Percentiles rank a stretch among this genome's conserved stretches.
Evolutionary conservation across 2,113 vertebrate species (phyloP).

Genomic region (Vireo altiloquus): DNA sequence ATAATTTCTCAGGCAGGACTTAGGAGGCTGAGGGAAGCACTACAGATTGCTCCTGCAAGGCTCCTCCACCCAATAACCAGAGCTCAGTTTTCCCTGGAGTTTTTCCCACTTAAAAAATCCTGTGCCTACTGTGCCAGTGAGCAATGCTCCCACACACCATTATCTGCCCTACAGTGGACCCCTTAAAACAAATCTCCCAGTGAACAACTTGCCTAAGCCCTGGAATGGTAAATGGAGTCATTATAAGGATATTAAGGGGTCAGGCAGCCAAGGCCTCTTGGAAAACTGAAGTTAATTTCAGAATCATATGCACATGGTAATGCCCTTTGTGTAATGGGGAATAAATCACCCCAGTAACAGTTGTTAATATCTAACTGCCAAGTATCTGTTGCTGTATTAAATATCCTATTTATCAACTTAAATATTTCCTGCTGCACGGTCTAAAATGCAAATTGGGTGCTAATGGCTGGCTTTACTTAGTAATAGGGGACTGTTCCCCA

Average conservation of each 20-base stretch:
- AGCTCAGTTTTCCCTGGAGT: background rate
- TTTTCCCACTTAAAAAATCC: background rate
- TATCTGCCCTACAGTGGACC: slow-evolving; percentile 65
- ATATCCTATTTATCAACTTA: slow-evolving; percentile 96
- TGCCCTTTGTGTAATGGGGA: slow-evolving; percentile 88
- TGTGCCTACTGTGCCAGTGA: background rate
- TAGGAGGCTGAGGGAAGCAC: background rate
- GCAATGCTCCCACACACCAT: slow-evolving; percentile 16
- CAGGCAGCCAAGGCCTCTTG: slow-evolving; percentile 88
- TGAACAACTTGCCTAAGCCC: slow-evolving; percentile 81
- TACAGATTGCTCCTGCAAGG: accelerated
- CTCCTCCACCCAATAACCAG: background rate
- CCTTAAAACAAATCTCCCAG: slow-evolving; percentile 58
- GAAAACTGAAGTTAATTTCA: slow-evolving; percentile 98
- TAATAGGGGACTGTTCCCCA: slow-evolving; percentile 25
- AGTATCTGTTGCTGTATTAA: slow-evolving; percentile 86
- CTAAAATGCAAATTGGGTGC: slow-evolving; percentile 81
- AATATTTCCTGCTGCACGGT: slow-evolving; percentile 84
- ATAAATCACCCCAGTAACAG: slow-evolving; percentile 97
- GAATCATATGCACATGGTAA: slow-evolving; percentile 93
- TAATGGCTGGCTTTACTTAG: slow-evolving; percentile 44
- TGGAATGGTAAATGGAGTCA: slow-evolving; percentile 94
- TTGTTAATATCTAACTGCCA: slow-evolving; percentile 99
- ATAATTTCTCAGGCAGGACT: background rate
- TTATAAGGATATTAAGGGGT: slow-evolving; percentile 99